Base-by-base conservation (phyloP, 2,113 vertebrate genomes). In the Cynoglossus semilaevis region DNA sequence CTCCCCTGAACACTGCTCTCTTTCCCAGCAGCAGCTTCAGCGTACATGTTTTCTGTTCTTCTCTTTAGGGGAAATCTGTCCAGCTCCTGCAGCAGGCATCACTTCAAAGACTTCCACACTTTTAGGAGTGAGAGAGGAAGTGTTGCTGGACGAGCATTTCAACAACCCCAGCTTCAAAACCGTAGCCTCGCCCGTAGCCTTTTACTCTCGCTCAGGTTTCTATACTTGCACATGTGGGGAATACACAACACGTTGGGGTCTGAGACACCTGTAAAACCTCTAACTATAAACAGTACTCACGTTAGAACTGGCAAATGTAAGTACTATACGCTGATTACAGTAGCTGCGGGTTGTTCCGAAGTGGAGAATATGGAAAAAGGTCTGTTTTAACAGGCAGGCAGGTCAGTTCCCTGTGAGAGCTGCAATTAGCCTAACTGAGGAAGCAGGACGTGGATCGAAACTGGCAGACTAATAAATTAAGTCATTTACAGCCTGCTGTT, bases 361-460 rank as follows among this genome's bases (percentile, higher is more conserved):
- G 69, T 65, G 56, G 74, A 73, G 36, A 67, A 74, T 71, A 62
- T 63, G 61, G 65, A 71, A 58, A 43, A 73, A 60, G 49, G 62
- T 71, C 62, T 73, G 54, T 77, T 71, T 71, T 74, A 77, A 80
- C 74, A 83, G 77, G 79, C 59, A 64, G 63, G 76, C 4, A 11
- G 68, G 50, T 60, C 50, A 43, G 75, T 85, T 77, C 69, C 62
- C 67, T 29, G 66, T 62, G 67, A 77, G 72, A 44, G 58, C 63
- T 51, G 73, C 74, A 82, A 79, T 88, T 84, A 86, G 63, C 70
- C 17, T 81, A 73, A 84, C 72, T 81, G 77, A 74, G 81, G 76
- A 75, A 78, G 74, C 72, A 77, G 82, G 81, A 84, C 79, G 72
- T 76, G 77, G 73, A 81, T 84, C 76, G 81, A 70, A 84, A 67